Evolutionary conservation across 2,797 vertebrate species (phyloP).

Genomic region (Cossypha dichroa): DNA sequence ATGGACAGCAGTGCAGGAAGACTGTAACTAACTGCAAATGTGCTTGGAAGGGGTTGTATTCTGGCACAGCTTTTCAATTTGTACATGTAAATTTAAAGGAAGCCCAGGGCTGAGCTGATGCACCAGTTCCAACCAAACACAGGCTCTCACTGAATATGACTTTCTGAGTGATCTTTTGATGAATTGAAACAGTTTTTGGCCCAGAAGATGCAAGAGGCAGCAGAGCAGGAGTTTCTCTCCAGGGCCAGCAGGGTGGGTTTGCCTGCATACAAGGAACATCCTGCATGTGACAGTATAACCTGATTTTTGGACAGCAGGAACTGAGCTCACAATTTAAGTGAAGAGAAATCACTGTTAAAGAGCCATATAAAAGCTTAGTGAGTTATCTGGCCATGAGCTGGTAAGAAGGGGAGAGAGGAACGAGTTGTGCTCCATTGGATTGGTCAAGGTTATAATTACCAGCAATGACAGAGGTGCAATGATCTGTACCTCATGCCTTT

Average conservation of each 20-base stretch:
- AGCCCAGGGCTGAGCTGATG: not conserved
- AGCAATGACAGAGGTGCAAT: not conserved
- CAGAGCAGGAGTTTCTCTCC: not conserved
- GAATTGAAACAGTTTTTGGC: not conserved
- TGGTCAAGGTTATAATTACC: not conserved
- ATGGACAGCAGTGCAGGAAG: not conserved
- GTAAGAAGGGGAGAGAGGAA: not conserved
- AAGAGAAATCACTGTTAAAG: not conserved
- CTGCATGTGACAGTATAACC: not conserved
- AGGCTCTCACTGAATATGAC: rapidly evolving
- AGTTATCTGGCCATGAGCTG: not conserved
- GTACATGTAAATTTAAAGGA: not conserved
- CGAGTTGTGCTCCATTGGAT: rapidly evolving
- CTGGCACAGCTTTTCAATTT: not conserved
- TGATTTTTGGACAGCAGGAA: not conserved
- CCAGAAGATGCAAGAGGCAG: not conserved
- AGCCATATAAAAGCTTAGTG: not conserved
- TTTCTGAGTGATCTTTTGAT: not conserved
- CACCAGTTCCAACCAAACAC: not conserved
- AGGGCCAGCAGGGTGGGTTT: not conserved
- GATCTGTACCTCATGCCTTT: not conserved
- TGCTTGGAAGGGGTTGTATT: not conserved
- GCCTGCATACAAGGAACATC: rapidly evolving
- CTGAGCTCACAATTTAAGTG: not conserved
- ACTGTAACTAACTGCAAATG: not conserved